Evolutionary conservation across 2,888 invertebrate genomes (phyloP).

Genomic region (Hoplodrina ambigua): DNA sequence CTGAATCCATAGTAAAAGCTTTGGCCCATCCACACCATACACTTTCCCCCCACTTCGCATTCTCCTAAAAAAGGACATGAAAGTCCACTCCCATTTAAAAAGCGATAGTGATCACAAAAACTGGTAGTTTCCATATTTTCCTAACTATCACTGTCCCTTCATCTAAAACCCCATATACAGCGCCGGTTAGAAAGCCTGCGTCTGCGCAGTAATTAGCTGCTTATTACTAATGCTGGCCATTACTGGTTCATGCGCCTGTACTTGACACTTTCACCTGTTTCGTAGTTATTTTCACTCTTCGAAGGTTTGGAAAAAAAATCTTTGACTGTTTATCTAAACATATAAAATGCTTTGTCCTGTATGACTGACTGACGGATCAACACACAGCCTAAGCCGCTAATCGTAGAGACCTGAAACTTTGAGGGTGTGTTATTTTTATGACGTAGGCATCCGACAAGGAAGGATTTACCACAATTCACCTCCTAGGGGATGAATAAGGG

Average conservation of each 20-base stretch:
- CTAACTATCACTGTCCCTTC: constrained; percentile 46
- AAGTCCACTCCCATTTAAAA: constrained; percentile 6
- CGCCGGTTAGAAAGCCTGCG: constrained; percentile 44
- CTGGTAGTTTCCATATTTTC: constrained; percentile 11
- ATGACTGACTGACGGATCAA: too few species aligned
- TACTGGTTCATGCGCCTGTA: constrained; percentile 5
- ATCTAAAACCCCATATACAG: constrained; percentile 44
- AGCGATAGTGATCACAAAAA: constrained; percentile 31
- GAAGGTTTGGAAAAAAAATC: background rate
- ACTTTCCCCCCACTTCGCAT: too few species aligned
- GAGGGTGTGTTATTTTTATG: too few species aligned
- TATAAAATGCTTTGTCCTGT: too few species aligned
- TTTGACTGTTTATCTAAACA: too few species aligned
- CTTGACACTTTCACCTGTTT: constrained; percentile 43
- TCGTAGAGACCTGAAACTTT: too few species aligned
- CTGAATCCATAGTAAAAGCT: too few species aligned
- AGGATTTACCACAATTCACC: too few species aligned
- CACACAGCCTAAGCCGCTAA: too few species aligned
- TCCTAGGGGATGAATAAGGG: too few species aligned
- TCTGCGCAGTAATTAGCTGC: constrained; percentile 46
- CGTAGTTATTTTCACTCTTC: background rate
- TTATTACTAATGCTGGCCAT: constrained; percentile 31
- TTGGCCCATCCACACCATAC: too few species aligned
- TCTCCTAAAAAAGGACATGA: constrained; percentile 1
- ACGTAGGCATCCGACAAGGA: too few species aligned